Evolutionary conservation across 2,797 vertebrate genomes (phyloP).

Genomic region (Morelia viridis): DNA sequence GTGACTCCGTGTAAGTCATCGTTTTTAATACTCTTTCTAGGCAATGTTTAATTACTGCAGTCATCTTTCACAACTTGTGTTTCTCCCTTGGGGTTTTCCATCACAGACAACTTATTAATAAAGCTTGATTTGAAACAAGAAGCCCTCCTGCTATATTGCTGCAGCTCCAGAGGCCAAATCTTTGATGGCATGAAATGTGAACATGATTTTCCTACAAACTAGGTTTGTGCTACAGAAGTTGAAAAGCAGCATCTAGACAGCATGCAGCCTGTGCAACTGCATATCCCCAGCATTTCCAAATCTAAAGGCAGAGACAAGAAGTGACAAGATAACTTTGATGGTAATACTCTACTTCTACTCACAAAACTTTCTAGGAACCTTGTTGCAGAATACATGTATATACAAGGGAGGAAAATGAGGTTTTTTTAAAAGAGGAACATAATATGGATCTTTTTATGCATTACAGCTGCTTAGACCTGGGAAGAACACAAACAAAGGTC

Average conservation of each 20-base stretch:
- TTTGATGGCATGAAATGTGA: background rate
- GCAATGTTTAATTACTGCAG: background rate
- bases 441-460: background rate
- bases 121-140: background rate
- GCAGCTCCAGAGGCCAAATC: background rate
- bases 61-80: background rate
- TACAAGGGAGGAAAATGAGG: background rate
- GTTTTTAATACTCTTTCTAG: background rate
- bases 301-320: background rate
- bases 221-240: background rate
- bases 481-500: background rate
- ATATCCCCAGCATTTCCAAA: background rate
- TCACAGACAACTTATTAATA: background rate
- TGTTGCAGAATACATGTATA: background rate
- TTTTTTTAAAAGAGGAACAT: background rate
- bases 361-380: background rate
- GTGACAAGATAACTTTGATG: background rate
- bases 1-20: background rate
- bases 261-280: too few relatives aligned
- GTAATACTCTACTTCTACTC: background rate
- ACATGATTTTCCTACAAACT: background rate
- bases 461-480: background rate
- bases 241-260: background rate
- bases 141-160: background rate
- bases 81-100: background rate